Evolutionary conservation across 2,888 invertebrate species (phyloP).

Genomic region (Nebria brevicollis): DNA sequence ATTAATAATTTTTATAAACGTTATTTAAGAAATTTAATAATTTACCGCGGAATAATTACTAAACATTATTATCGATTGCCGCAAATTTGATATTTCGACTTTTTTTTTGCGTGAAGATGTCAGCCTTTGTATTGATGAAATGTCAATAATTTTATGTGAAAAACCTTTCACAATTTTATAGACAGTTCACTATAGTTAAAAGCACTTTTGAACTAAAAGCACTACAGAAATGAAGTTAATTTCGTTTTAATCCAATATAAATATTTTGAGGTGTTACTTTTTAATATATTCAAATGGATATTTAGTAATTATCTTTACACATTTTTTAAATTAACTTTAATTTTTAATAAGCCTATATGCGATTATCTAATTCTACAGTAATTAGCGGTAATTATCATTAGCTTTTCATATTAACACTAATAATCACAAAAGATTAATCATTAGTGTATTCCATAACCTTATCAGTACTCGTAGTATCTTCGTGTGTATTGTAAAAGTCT

Average conservation of each 20-base stretch:
- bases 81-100: not conserved
- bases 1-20: not conserved
- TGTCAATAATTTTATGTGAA: slow-evolving; percentile 1
- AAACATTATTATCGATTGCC: not conserved
- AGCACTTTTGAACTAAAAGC: not conserved
- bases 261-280: not conserved
- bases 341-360: too few species aligned
- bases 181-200: not conserved
- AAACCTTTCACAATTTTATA: not conserved
- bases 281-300: too few species aligned
- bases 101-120: not conserved
- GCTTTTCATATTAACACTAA: too few species aligned
- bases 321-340: too few species aligned
- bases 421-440: too few species aligned
- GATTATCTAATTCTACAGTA: too few species aligned
- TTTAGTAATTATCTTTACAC: too few species aligned
- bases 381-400: too few species aligned
- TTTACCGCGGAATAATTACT: not conserved
- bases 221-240: not conserved
- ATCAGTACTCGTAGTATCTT: too few species aligned
- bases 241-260: not conserved
- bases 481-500: too few species aligned
- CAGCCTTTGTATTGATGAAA: not conserved
- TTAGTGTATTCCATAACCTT: too few species aligned
- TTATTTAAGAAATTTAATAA: not conserved